Conservation (phyloP, 2,113 vertebrate genomes). For the Electrona antarctica region DNA sequence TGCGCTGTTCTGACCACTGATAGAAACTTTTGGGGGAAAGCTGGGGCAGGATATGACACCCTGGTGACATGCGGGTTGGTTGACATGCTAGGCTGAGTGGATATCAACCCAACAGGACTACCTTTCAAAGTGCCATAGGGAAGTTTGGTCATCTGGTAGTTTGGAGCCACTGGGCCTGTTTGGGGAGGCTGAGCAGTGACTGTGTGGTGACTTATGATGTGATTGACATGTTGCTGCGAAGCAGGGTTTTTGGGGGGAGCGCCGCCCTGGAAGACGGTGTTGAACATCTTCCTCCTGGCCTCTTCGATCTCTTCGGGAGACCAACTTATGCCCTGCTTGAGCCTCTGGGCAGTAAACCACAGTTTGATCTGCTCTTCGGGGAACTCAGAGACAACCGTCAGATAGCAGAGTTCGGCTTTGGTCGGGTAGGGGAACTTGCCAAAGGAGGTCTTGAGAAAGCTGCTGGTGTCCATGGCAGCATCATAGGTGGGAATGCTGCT, state of each 20-base stretch:
- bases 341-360: conserved; percentile 97
- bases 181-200: conserved; percentile 82
- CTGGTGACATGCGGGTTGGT: conserved; percentile 84
- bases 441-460: conserved; percentile 96
- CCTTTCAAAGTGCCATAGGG: conserved; percentile 82
- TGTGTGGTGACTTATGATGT: conserved; percentile 76
- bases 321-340: conserved; percentile 98
- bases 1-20: conserved; percentile 70
- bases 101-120: conserved; percentile 81
- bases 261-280: conserved; percentile 91
- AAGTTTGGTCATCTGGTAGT: conserved; percentile 79
- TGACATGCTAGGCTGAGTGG: conserved; percentile 84
- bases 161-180: conserved; percentile 79
- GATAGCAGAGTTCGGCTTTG: conserved; percentile 96
- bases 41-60: conserved; percentile 82
- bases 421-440: conserved; percentile 98
- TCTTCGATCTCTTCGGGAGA: conserved; percentile 97
- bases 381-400: conserved; percentile 97
- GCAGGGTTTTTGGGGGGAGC: conserved; percentile 66
- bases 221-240: conserved; percentile 61
- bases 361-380: conserved; percentile 98
- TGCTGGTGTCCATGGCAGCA: conserved; percentile 95
- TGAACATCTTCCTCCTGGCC: conserved; percentile 96
- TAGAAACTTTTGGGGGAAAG: conserved; percentile 80
- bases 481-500: conserved; percentile 97